A percentile compares a stretch with the other conserved stretches of the same genome.
Evolutionary conservation across 2,888 invertebrate species (phyloP).

Genomic region (Operophtera brumata): DNA sequence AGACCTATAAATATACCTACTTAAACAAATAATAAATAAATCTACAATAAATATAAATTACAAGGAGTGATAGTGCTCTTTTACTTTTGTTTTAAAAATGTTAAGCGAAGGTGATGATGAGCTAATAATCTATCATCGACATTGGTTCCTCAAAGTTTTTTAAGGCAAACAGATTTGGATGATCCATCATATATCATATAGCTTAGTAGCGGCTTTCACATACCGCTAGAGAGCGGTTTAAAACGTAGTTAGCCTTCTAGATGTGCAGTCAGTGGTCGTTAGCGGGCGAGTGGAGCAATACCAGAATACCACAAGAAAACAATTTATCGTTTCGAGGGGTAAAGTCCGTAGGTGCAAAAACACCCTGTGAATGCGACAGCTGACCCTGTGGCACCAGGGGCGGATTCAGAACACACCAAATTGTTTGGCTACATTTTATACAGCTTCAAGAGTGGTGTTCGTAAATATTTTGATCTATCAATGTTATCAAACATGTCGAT

Average conservation of each 20-base stretch:
- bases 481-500: not conserved
- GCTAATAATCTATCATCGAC: too few species aligned
- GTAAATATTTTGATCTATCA: not conserved
- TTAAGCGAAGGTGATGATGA: too few species aligned
- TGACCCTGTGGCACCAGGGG: conserved; percentile 57
- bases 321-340: conserved; percentile 60
- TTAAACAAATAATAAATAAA: too few species aligned
- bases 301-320: conserved; percentile 61
- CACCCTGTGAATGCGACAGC: conserved; percentile 72
- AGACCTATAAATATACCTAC: too few species aligned
- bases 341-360: conserved; percentile 63
- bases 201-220: not conserved
- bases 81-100: too few species aligned
- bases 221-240: conserved; percentile 8
- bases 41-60: too few species aligned
- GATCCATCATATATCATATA: too few species aligned
- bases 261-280: conserved; percentile 41
- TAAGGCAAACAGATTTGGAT: too few species aligned
- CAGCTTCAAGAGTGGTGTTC: not conserved
- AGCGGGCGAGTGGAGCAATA: conserved; percentile 34
- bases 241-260: conserved; percentile 21
- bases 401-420: conserved; percentile 37
- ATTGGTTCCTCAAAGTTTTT: too few species aligned
- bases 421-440: not conserved
- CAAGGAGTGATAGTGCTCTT: too few species aligned